Conservation (phyloP, 1,140 invertebrate species). For the Calliopsis andreniformis region DNA sequence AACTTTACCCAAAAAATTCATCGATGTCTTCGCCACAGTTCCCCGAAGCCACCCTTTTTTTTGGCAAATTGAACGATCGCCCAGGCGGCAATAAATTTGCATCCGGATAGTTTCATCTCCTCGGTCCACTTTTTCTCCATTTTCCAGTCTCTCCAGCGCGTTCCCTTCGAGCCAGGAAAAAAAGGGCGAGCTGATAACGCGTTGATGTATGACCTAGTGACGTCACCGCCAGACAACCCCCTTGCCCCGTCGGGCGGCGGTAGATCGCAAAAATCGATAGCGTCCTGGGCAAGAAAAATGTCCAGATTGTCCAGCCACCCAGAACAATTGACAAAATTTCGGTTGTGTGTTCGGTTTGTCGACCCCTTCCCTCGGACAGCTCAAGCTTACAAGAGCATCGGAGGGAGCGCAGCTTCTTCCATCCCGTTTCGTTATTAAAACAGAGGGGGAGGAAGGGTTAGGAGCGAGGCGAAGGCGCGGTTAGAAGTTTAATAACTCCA, state of each 20-base stretch:
- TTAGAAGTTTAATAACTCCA: conserved; percentile 72
- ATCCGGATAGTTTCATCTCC: not conserved
- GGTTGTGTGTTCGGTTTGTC: conserved; percentile 26
- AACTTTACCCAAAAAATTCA: too few species aligned
- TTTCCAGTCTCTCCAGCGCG: conserved; percentile 39
- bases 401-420: too few species aligned
- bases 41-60: too few species aligned
- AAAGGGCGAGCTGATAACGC: conserved; percentile 69
- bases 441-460: conserved; percentile 40
- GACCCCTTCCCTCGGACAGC: too few species aligned
- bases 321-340: conserved; percentile 29
- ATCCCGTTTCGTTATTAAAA: not conserved
- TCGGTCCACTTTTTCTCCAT: conserved; percentile 40
- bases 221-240: conserved; percentile 67
- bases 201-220: conserved; percentile 75
- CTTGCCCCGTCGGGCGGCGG: conserved; percentile 38
- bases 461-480: conserved; percentile 30
- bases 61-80: conserved; percentile 9
- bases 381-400: too few species aligned
- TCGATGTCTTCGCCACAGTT: not conserved
- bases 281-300: conserved; percentile 66
- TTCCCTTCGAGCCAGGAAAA: conserved; percentile 49
- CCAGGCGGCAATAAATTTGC: not conserved
- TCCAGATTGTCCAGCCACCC: not conserved
- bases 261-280: conserved; percentile 75